Percentiles rank a stretch among this genome's conserved stretches.
These are phyloP conservation scores for Drosophila mimica DNA, from an alignment of 2,888 invertebrate species.

Conservation along the genomic window DNA sequence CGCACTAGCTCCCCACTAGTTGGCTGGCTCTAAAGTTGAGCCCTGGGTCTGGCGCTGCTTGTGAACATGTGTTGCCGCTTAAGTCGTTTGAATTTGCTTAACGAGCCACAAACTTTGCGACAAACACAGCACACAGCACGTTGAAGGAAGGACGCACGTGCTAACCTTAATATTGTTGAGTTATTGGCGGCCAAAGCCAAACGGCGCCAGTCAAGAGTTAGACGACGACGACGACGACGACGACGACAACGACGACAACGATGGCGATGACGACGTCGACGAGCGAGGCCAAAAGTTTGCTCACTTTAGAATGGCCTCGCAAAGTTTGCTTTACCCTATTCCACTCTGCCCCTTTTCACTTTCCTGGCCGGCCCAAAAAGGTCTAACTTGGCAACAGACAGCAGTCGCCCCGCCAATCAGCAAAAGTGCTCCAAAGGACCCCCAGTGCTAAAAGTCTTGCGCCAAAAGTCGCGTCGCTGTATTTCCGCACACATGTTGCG, in stretches of 20 bases:
- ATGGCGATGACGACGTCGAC: conserved; percentile 10
- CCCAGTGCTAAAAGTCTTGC: conserved; percentile 64
- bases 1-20: background rate
- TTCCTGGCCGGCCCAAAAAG: background rate
- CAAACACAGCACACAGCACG: conserved; percentile 59
- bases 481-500: conserved; percentile 81
- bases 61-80: conserved; percentile 79
- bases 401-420: conserved; percentile 66
- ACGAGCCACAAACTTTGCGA: conserved; percentile 81
- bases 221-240: conserved; percentile 35
- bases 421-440: conserved; percentile 65
- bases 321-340: conserved; percentile 49
- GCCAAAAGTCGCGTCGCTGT: conserved; percentile 73
- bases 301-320: conserved; percentile 68
- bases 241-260: conserved; percentile 4
- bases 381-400: conserved; percentile 25
- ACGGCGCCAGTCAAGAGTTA: conserved; percentile 77
- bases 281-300: conserved; percentile 69
- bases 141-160: conserved; percentile 65
- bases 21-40: background rate
- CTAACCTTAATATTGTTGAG: conserved; percentile 81
- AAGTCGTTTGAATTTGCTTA: conserved; percentile 82
- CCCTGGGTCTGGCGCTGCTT: conserved; percentile 52
- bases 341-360: background rate
- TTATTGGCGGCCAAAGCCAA: conserved; percentile 80